Evolutionary conservation across 2,888 invertebrate genomes (phyloP).

Genomic region (Magallana nippona): DNA sequence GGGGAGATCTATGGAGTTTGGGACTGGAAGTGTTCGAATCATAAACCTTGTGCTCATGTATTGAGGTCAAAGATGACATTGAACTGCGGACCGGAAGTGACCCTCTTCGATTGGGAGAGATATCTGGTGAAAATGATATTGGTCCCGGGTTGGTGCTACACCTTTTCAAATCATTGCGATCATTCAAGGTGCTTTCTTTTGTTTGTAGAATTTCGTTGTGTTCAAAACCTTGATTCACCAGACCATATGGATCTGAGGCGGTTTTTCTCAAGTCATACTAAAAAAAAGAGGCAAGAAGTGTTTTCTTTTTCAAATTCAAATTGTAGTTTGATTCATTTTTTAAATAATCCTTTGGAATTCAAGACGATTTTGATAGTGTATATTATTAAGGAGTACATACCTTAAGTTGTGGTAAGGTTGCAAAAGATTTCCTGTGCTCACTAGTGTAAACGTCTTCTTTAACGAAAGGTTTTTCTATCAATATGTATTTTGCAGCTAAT

Average conservation of each 20-base stretch:
- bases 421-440: conserved; percentile 19
- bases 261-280: conserved; percentile 7
- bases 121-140: neutral
- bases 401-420: neutral
- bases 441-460: conserved; percentile 48
- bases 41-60: neutral
- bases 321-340: no score
- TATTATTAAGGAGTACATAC: neutral
- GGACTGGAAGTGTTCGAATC: neutral
- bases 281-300: neutral
- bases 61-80: neutral
- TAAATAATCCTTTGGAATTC: no score
- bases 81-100: neutral
- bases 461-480: conserved; percentile 60
- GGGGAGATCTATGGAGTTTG: neutral
- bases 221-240: neutral
- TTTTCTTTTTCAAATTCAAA: no score
- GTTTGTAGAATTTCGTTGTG: conserved; percentile 5
- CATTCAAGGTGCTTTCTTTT: neutral
- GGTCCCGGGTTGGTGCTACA: neutral
- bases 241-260: neutral
- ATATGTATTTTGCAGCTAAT: conserved; percentile 64
- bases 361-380: no score
- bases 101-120: neutral
- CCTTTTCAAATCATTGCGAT: neutral